Conservation (phyloP, 2,888 invertebrate genomes). For the Macrosiphum euphorbiae region DNA sequence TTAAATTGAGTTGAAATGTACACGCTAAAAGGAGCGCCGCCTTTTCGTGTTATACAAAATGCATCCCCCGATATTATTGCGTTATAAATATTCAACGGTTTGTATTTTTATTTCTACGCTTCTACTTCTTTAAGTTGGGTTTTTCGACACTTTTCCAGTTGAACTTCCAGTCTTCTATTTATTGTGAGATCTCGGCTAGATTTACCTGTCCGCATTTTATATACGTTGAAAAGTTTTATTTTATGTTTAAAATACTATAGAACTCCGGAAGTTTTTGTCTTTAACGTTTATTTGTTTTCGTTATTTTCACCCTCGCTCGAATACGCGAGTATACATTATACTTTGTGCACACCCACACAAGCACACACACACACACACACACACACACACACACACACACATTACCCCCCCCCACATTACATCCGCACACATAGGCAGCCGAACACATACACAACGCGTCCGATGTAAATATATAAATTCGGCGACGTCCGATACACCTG, state of each 20-base stretch:
- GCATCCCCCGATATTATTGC: background rate
- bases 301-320: background rate
- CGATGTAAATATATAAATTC: conserved; percentile 18
- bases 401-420: background rate
- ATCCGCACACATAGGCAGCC: background rate
- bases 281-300: conserved; percentile 17
- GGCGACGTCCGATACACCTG: background rate
- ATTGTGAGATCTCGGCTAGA: background rate
- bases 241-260: conserved; percentile 5
- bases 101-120: background rate
- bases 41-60: background rate
- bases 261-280: background rate
- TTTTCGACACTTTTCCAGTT: conserved; percentile 7
- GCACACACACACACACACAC: background rate
- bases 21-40: background rate
- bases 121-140: background rate
- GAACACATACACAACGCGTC: background rate
- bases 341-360: background rate
- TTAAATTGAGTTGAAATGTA: background rate
- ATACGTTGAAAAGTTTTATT: background rate
- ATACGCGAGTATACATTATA: background rate
- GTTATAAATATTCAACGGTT: conserved; percentile 1
- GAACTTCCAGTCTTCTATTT: background rate
- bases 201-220: background rate
- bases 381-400: background rate